A percentile compares a stretch with the other conserved stretches of the same genome.
Evolutionary conservation across 37 sponge, comb jelly and placozoan species (phyloP).

Genomic region (Diacarnus erythraeanus): DNA sequence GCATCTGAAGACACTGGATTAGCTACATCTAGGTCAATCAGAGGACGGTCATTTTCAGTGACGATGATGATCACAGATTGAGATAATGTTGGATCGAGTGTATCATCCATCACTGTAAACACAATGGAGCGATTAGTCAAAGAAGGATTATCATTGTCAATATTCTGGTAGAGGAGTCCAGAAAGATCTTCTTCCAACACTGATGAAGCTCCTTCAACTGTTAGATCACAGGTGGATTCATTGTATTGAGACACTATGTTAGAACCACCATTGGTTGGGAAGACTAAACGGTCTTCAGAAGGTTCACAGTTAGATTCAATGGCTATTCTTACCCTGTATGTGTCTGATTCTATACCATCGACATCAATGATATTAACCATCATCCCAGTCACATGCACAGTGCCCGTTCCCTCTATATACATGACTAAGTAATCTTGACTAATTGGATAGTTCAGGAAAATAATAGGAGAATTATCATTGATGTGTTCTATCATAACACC

Average conservation of each 20-base stretch:
- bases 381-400: conserved; percentile 26
- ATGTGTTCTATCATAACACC: conserved; percentile 60
- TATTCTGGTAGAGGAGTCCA: conserved; percentile 36
- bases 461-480: conserved; percentile 52
- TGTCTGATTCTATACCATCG: conserved; percentile 38
- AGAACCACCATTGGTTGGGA: not conserved
- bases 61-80: conserved; percentile 6
- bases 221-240: conserved; percentile 18
- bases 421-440: conserved; percentile 27
- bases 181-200: conserved; percentile 21
- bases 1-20: conserved; percentile 30
- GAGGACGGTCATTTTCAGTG: conserved; percentile 65
- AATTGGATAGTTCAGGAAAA: conserved; percentile 36
- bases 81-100: not conserved
- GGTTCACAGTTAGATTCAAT: conserved; percentile 28
- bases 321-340: conserved; percentile 18
- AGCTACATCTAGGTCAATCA: conserved; percentile 44
- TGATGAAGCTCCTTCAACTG: conserved; percentile 6
- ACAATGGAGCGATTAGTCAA: conserved; percentile 10
- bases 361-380: conserved; percentile 40
- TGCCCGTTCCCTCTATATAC: conserved; percentile 41
- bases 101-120: conserved; percentile 36
- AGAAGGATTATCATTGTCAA: conserved; percentile 21
- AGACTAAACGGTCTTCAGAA: conserved; percentile 34
- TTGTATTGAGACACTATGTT: conserved; percentile 10